Percentiles rank a stretch among this genome's conserved stretches.
Conservation (phyloP, 1,140 invertebrate species). For the Habropoda laboriosa region DNA sequence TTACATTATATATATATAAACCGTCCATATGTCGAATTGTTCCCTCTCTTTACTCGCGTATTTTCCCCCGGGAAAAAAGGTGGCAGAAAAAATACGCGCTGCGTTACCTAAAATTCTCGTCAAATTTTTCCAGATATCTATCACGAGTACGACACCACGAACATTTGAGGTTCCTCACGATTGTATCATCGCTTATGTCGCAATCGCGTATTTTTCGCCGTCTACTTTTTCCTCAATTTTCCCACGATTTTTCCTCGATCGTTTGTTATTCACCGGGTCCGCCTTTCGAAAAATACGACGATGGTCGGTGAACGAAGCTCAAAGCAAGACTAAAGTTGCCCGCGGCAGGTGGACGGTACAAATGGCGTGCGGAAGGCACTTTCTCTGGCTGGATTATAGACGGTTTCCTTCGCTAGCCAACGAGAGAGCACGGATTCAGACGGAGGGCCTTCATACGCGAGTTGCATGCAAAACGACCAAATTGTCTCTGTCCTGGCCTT, state of each 20-base stretch:
- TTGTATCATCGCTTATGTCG: background rate
- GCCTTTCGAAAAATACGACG: no score
- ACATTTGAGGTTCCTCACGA: background rate
- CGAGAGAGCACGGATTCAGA: background rate
- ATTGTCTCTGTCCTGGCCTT: background rate
- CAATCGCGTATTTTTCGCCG: background rate
- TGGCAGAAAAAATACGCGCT: no score
- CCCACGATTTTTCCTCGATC: no score
- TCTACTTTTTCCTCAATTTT: background rate
- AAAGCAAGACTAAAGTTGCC: constrained; percentile 50
- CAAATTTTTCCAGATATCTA: background rate
- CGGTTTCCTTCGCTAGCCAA: background rate
- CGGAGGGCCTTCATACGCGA: background rate
- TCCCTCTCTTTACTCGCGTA: no score
- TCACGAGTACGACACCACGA: background rate
- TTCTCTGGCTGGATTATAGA: constrained; percentile 60
- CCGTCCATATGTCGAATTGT: background rate
- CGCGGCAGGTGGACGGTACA: constrained; percentile 32
- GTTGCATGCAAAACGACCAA: background rate
- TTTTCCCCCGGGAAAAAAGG: no score
- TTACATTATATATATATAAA: background rate
- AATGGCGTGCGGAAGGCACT: constrained; percentile 62
- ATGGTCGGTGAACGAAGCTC: constrained; percentile 25
- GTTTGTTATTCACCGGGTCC: no score
- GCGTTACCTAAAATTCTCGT: background rate